A percentile compares a stretch with the other conserved stretches of the same genome.
phyloP scores from a whole-genome alignment of 2,113 vertebrate species.

The Mustela nigripes region DNA sequence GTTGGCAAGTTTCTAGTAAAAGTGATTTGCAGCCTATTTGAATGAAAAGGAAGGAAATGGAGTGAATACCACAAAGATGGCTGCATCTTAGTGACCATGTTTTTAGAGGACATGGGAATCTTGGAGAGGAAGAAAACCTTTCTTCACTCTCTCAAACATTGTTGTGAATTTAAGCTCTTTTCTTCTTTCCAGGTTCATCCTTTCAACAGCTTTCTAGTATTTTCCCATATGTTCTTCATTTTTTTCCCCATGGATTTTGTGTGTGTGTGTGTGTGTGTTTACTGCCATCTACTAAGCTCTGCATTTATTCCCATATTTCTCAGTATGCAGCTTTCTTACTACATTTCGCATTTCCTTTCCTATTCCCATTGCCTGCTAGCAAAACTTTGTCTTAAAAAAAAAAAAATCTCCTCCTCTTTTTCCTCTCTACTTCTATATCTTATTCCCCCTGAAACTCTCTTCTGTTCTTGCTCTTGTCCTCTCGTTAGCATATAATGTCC shows the following conservation, averaged over 20 bases:
- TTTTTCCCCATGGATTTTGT: constrained; percentile 1
- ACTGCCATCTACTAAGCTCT: not conserved
- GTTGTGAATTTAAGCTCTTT: not conserved
- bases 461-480: not conserved
- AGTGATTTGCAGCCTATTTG: not conserved
- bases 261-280: not conserved
- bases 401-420: not conserved
- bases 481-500: not conserved
- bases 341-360: not conserved
- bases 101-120: not conserved
- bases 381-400: not conserved
- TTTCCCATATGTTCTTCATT: constrained; percentile 24
- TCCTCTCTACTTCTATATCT: not conserved
- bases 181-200: not conserved
- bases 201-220: constrained; percentile 48
- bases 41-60: not conserved
- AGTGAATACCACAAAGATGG: not conserved
- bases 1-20: not conserved
- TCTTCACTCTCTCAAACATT: not conserved
- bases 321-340: not conserved
- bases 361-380: not conserved
- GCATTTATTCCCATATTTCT: not conserved
- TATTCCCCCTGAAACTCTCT: not conserved
- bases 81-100: not conserved
- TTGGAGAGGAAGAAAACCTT: not conserved